Evolutionary conservation across 2,113 vertebrate species (phyloP).

Genomic region (Rana temporaria): DNA sequence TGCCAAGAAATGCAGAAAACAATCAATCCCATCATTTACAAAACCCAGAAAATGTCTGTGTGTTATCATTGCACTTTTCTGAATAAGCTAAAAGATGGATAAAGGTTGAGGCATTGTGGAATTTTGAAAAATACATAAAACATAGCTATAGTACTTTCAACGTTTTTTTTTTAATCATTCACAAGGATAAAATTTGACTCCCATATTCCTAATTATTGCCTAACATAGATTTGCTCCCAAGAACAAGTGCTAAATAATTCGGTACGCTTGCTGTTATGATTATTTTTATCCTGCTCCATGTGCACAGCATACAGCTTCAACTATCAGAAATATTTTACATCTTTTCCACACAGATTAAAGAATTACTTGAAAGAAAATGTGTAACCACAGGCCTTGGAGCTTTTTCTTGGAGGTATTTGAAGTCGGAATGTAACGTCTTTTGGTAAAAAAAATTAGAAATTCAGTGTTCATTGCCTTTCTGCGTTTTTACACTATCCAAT

Average conservation of each 20-base stretch:
- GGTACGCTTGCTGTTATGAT: neutral
- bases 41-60: too few species aligned
- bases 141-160: neutral
- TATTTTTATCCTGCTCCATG: neutral
- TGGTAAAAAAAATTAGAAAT: neutral
- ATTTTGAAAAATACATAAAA: neutral
- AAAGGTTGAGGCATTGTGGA: too few species aligned
- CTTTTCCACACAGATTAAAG: neutral
- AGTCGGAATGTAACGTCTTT: neutral
- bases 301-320: neutral
- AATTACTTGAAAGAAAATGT: constrained; percentile 12
- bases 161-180: neutral
- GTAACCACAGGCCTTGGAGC: neutral
- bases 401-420: neutral
- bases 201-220: neutral
- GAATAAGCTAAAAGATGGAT: too few species aligned
- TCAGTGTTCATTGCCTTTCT: neutral
- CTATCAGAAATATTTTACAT: constrained; percentile 3
- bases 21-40: too few species aligned
- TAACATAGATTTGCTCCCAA: neutral
- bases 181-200: neutral
- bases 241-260: neutral
- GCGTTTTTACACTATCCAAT: neutral
- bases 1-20: too few species aligned
- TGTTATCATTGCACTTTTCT: too few species aligned